Evolutionary conservation across 2,888 invertebrate genomes (phyloP), one percentile per base, ranked within the genome.

Genomic region (Melolontha melolontha): DNA sequence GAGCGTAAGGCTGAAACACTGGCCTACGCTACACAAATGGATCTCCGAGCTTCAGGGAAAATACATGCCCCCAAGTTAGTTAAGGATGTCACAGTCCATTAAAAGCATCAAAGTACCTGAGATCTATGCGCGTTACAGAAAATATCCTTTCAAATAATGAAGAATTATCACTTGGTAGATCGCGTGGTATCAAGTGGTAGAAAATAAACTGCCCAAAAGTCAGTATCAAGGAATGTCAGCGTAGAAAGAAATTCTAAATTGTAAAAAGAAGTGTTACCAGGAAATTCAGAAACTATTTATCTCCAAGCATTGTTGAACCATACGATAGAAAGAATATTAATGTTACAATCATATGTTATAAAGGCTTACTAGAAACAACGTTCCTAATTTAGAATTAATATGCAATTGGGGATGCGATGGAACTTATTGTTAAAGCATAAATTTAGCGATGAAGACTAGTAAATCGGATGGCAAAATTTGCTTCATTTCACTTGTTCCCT

Each of bases 391-490:
- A 16, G 42, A 44, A 59, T 73, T 73, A 8, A 71, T 71, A 66
- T 69, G 66, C n/a, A 73, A 75, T 64, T 74, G 74, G 73, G 74
- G 72, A n/a, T 74, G 70, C 51, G 73, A 74, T 49, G 73, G 74
- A 1, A 71, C 57, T 50, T 69, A 71, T 16, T 69, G 67, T 5
- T 70, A 72, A 66, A 73, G 69, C 70, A 70, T 66, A 70, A 68
- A 69, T 62, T 70, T 29, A 29, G 29, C 29, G 29, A 29, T 29
- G 41, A 16, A 44, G 68, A 71, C 65, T 54, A 57, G 40, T 54
- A 67, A 49, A 66, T 65, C 64, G 14, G 64, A 68, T 55, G 67
- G 44, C 11, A 66, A 64, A 51, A 68, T 70, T 34, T 72, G 49
- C 41, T 49, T 74, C 67, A 71, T 69, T 70, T 72, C 68, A 40